Evolutionary conservation across 2,797 vertebrate genomes (phyloP), one percentile per base, ranked within the genome.

Genomic region (Anguilla megastoma): DNA sequence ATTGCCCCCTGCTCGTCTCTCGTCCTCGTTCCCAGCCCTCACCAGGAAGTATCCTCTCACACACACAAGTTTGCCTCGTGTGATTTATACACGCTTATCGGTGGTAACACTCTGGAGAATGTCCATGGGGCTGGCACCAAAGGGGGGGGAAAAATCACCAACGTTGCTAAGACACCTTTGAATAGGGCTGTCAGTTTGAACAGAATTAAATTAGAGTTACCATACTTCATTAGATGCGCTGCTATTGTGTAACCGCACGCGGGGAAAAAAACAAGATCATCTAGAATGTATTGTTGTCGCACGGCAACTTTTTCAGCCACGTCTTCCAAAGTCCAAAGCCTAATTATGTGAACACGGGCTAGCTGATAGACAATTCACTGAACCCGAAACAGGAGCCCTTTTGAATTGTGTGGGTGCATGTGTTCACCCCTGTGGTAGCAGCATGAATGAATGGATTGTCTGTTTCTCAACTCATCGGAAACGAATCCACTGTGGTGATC

Each of bases 91-190:
- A 56, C 63, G 56, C 48, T 85, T 63, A 85, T 48, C 45, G 56
- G 84, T 9, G 21, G 60, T 16, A 69, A 86, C 33, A 0, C 45
- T 54, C 36, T 10, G 21, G 50, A 85, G 50, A 84, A 36, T 36
- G 50, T 41, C 66, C 66, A 52, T 58, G 45, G 27, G 79, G 79
- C 58, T 60, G 58, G 76, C 79, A 69, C 86, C 79, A 2, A 41
- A 41, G 36, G 36, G 16, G 5, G 6, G 5, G 6, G 1, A 30
- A 82, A 41, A 87, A 84, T 0, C 24, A 63, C 84, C 82, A 0
- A 50, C 45, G 82, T 84, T 87, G 82, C 82, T 82, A 87, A 87
- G 87, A 85, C 66, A 82, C 82, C 82, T 87, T 45, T 87, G 87
- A 87, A 84, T 87, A 87, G 80, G 33, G 84, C 83, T 79, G 87